Evolutionary conservation across 2,888 invertebrate species (phyloP).

Genomic region (Callyntrura guangdongensis): DNA sequence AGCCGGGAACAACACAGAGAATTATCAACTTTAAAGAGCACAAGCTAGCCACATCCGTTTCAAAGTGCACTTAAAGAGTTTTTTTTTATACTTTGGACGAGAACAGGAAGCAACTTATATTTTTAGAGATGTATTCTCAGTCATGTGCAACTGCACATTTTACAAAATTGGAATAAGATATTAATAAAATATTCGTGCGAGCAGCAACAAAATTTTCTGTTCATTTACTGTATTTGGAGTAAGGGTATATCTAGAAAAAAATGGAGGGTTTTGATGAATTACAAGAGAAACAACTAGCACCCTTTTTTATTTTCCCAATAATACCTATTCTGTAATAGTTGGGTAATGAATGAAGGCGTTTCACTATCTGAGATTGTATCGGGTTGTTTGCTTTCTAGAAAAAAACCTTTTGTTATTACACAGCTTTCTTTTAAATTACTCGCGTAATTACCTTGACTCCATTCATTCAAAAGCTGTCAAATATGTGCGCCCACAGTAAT

Average conservation of each 20-base stretch:
- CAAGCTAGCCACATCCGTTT: conserved; percentile 14
- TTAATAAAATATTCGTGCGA: too few relatives aligned
- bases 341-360: background rate
- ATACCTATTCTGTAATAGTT: background rate
- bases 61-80: conserved; percentile 29
- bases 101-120: conserved; percentile 1
- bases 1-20: too few relatives aligned
- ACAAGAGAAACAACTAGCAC: background rate
- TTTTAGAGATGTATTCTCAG: background rate
- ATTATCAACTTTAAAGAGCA: too few relatives aligned
- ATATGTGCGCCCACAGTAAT: too few relatives aligned
- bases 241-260: too few relatives aligned
- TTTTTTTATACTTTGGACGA: background rate
- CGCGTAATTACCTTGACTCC: background rate
- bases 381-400: background rate
- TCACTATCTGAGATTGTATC: background rate
- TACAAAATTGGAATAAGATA: too few relatives aligned
- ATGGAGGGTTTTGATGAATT: conserved; percentile 39
- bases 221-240: too few relatives aligned
- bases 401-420: background rate
- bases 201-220: too few relatives aligned
- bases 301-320: too few relatives aligned
- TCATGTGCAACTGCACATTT: background rate
- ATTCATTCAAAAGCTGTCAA: too few relatives aligned
- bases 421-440: background rate